Evolutionary conservation across 2,888 invertebrate species (phyloP).

Genomic region (Physocephala rufipes): DNA sequence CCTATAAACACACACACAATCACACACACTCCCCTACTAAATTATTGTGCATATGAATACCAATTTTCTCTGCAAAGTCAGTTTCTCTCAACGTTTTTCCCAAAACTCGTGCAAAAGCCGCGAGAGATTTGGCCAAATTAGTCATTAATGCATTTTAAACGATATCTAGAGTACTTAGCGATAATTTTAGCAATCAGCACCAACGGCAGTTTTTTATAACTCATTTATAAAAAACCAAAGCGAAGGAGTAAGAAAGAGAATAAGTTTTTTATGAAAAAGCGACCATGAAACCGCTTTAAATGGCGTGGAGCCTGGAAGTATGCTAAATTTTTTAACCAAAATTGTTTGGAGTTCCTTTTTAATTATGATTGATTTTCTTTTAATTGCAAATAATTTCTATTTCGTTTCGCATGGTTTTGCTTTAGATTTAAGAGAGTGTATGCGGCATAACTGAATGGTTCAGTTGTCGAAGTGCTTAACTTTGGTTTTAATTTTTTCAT

Average conservation of each 20-base stretch:
- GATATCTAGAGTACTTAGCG: not conserved
- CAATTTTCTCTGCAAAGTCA: not conserved
- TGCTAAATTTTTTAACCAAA: conserved; percentile 15
- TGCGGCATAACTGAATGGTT: not conserved
- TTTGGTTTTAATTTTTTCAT: no score
- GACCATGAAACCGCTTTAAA: not conserved
- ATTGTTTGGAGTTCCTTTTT: conserved; percentile 19
- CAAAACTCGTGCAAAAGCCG: no score
- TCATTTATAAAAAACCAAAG: no score
- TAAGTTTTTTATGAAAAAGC: not conserved
- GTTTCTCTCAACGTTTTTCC: no score
- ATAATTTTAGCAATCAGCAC: not conserved
- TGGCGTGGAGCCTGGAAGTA: conserved; percentile 9
- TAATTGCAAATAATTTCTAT: conserved; percentile 34
- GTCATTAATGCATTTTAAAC: not conserved
- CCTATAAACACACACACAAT: not conserved
- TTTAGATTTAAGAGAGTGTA: conserved; percentile 9
- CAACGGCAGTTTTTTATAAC: no score
- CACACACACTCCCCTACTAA: not conserved
- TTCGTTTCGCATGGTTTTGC: conserved; percentile 30
- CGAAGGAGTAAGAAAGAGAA: not conserved
- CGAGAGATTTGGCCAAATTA: not conserved
- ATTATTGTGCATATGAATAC: not conserved
- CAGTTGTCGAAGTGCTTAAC: no score
- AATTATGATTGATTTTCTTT: conserved; percentile 36